phyloP scores from a whole-genome alignment of 2,888 invertebrate species.

The Galeopsomyia nigrocyanea region DNA sequence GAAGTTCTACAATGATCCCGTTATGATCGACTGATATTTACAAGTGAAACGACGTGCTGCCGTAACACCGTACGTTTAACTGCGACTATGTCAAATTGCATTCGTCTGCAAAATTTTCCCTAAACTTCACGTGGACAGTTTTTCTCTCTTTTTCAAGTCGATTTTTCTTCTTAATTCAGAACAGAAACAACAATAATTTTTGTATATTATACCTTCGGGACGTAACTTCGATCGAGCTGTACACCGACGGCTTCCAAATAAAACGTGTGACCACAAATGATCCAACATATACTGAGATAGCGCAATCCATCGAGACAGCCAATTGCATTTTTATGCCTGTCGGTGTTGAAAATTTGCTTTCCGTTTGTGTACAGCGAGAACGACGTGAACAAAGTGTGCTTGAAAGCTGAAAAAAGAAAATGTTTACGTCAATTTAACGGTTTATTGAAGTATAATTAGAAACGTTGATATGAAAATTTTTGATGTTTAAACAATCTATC shows the following conservation, averaged over 20 bases:
- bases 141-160: too few relatives aligned
- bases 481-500: too few relatives aligned
- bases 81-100: too few relatives aligned
- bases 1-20: too few relatives aligned
- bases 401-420: neutral
- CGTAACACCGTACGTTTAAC: too few relatives aligned
- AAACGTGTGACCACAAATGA: slow-evolving; percentile 63
- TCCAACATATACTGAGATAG: slow-evolving; percentile 65
- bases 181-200: too few relatives aligned
- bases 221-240: slow-evolving; percentile 53
- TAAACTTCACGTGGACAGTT: too few relatives aligned
- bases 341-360: slow-evolving; percentile 57
- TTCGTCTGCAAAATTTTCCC: too few relatives aligned
- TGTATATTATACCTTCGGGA: slow-evolving; percentile 53
- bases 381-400: slow-evolving; percentile 50
- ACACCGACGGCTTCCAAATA: slow-evolving; percentile 55
- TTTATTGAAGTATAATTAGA: neutral
- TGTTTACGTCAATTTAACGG: neutral
- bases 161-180: too few relatives aligned
- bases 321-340: slow-evolving; percentile 55
- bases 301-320: slow-evolving; percentile 68
- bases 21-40: too few relatives aligned
- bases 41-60: too few relatives aligned
- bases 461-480: neutral
- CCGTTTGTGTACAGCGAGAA: slow-evolving; percentile 68